Evolutionary conservation across 2,113 vertebrate genomes (phyloP), one percentile per base, ranked within the genome.

Genomic region (Otus sunia): DNA sequence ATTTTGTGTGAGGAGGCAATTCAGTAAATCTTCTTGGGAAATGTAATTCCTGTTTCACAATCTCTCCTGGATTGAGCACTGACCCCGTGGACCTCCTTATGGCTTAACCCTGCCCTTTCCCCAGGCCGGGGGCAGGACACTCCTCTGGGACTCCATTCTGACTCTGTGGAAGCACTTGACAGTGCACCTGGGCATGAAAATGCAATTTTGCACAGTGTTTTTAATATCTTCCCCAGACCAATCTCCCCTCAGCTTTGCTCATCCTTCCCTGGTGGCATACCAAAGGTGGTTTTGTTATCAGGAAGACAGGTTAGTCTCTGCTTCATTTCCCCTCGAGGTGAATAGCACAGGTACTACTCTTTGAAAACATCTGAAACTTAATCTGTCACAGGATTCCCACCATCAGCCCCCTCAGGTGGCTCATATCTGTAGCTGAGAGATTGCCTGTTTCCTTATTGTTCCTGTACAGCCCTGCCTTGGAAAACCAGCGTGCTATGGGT

Each of bases 361-460:
- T 39, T 50, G 59, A 91, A 94, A 91, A n/a, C 64, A 83, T 59
- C 79, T 71, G 68, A 92, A 88, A 86, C 80, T 81, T 94, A 94
- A 95, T 89, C 56, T 75, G 12, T 90, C 10, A 5, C 59, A 74
- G 56, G 69, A 75, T 64, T 89, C 69, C 83, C 64, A 92, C 64
- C 63, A 78, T 73, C 64, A 77, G 12, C 32, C 59, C 34, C 86
- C 67, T 92, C 14, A 3, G 50, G 76, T 95, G 63, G 41, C 72
- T 92, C 59, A 13, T 80, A 86, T 84, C 79, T 80, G 79, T 37
- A 77, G 75, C 63, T 53, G 75, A 80, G 90, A 94, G 69, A 64
- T 86, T 93, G 71, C 47, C 49, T 91, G 25, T 43, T 93, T 89
- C 9, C 56, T 93, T 97, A 91, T 93, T 73, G 1, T 93, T 90